Evolutionary conservation across 2,888 invertebrate genomes (phyloP), one percentile per base, ranked within the genome.

Genomic region (Amblyjoppa proteus): DNA sequence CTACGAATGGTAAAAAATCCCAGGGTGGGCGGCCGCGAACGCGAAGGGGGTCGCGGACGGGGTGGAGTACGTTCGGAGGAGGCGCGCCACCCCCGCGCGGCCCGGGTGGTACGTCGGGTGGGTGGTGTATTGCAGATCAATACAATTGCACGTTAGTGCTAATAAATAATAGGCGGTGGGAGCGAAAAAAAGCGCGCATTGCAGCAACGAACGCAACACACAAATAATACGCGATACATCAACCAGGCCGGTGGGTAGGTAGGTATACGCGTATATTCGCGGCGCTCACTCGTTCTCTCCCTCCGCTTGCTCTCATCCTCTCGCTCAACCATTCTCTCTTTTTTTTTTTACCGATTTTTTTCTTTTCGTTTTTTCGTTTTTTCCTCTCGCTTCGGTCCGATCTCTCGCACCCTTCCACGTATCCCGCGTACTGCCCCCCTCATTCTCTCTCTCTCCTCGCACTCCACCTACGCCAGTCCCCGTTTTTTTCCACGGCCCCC

Each of bases 81-180:
- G 83, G 79, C 45, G 81, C 77, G 83, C 87, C 84, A 41, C 41
- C 41, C 41, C 41, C 87, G 84, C 81, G 84, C 7, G 53, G 53
- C n/a, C n/a, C 20, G 88, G 89, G 89, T 75, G 87, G 88, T 87
- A 87, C 88, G 85, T 88, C 91, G 91, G 92, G 90, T 90, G 92
- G 92, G 90, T 92, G 93, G 92, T 93, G 93, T 93, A 93, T 93
- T 92, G 94, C 94, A 93, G 94, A 94, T 94, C 94, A 94, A 94
- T 94, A 94, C 94, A 94, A 94, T 94, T 94, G 94, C 93, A 93
- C 93, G 94, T 94, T 94, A 94, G 94, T 94, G 94, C 94, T 94
- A 94, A 94, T 94, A 94, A 94, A 94, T 94, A 93, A 94, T 94
- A 94, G 94, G 93, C 94, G 93, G 93, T 92, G 93, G 93, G 92